phyloP scores from a whole-genome alignment of 2,113 vertebrate genomes.

The Centropus bengalensis region DNA sequence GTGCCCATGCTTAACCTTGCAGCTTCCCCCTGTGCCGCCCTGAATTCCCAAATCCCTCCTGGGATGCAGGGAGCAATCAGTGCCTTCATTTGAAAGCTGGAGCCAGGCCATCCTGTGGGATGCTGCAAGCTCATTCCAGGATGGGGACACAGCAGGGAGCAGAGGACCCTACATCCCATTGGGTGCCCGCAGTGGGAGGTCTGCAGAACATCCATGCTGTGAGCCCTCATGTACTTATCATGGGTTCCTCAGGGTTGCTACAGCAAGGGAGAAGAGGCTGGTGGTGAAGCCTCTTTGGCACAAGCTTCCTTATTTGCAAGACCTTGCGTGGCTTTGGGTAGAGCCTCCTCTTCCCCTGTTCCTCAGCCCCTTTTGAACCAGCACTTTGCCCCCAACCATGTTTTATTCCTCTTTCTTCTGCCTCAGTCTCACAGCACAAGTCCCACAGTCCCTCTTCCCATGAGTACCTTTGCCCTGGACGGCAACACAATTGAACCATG shows the following conservation, averaged over 20 bases:
- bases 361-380: background rate
- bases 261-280: background rate
- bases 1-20: background rate
- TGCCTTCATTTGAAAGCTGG: background rate
- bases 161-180: background rate
- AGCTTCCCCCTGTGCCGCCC: background rate
- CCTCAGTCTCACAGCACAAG: background rate
- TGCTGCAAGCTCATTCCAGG: rapidly evolving
- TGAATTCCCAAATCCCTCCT: background rate
- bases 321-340: background rate
- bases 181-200: background rate
- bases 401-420: background rate
- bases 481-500: background rate
- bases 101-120: rapidly evolving
- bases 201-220: background rate
- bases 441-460: background rate
- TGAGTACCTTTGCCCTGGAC: background rate
- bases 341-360: background rate
- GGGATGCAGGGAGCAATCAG: background rate
- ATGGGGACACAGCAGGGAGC: background rate
- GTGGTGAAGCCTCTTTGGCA: background rate
- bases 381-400: background rate
- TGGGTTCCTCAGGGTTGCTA: background rate
- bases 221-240: background rate
- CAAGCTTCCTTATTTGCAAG: background rate